phyloP scores from a whole-genome alignment of 37 sponge, comb jelly and placozoan genomes.

The Eunapius fragilis region DNA sequence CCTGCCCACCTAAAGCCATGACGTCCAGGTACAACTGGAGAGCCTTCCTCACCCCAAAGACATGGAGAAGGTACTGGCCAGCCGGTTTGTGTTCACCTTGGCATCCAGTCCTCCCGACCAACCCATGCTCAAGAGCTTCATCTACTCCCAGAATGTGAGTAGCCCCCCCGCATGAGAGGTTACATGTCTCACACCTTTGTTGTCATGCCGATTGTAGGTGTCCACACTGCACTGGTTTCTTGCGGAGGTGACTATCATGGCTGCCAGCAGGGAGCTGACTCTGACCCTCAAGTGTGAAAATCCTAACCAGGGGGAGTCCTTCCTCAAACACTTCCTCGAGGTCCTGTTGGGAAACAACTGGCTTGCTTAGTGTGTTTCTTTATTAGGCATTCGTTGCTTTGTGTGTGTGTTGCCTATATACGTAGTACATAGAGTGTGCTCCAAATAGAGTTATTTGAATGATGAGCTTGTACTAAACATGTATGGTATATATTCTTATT shows the following conservation, averaged over 20 bases:
- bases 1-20: constrained; percentile 35
- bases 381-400: background rate
- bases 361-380: background rate
- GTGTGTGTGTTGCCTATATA: background rate
- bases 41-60: constrained; percentile 80
- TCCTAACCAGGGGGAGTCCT: constrained; percentile 31
- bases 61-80: constrained; percentile 56
- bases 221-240: constrained; percentile 72
- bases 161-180: too few species aligned
- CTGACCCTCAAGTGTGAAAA: constrained; percentile 75
- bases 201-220: constrained; percentile 39
- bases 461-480: background rate
- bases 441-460: background rate
- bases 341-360: constrained; percentile 46
- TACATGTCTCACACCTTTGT: constrained; percentile 6
- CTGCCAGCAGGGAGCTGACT: constrained; percentile 35
- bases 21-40: constrained; percentile 52
- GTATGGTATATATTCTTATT: too few species aligned
- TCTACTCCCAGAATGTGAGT: constrained; percentile 89
- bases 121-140: constrained; percentile 75
- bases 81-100: constrained; percentile 73
- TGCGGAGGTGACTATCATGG: constrained; percentile 54
- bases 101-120: constrained; percentile 87
- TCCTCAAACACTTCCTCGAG: constrained; percentile 68
- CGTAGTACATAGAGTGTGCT: background rate